These are phyloP conservation scores for Pseudomyrmex gracilis DNA, from an alignment of 1,140 invertebrate genomes.

Conservation along the genomic window DNA sequence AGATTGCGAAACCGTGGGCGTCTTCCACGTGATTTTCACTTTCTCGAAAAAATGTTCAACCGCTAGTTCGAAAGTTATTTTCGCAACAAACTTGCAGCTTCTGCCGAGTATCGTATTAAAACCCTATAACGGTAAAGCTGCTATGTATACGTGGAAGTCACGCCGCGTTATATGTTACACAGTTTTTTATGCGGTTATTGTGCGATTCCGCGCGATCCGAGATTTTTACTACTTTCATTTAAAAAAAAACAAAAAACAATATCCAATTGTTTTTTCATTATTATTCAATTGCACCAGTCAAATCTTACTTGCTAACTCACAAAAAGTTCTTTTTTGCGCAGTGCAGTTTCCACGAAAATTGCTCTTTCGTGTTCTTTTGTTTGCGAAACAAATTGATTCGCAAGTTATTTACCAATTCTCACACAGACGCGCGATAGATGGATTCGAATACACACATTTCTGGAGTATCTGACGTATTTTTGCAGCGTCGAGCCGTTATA, in stretches of 20 bases:
- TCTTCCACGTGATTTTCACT: constrained; percentile 59
- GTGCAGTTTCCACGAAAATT: no score
- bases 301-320: background rate
- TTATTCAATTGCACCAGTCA: background rate
- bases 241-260: background rate
- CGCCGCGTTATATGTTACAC: constrained; percentile 4
- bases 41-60: constrained; percentile 35
- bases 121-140: background rate
- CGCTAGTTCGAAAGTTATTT: constrained; percentile 10
- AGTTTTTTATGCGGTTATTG: background rate
- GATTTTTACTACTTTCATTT: background rate
- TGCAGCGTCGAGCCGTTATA: constrained; percentile 2
- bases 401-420: no score
- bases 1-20: constrained; percentile 34
- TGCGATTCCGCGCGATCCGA: background rate
- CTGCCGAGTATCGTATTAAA: constrained; percentile 14
- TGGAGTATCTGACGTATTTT: background rate
- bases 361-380: background rate
- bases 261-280: background rate
- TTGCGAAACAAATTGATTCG: background rate
- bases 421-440: background rate
- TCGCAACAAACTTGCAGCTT: background rate
- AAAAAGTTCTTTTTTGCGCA: no score
- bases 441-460: background rate
- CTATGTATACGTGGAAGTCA: background rate